Base-by-base conservation (phyloP, 2,113 vertebrate genomes). In the Syrmaticus mikado region DNA sequence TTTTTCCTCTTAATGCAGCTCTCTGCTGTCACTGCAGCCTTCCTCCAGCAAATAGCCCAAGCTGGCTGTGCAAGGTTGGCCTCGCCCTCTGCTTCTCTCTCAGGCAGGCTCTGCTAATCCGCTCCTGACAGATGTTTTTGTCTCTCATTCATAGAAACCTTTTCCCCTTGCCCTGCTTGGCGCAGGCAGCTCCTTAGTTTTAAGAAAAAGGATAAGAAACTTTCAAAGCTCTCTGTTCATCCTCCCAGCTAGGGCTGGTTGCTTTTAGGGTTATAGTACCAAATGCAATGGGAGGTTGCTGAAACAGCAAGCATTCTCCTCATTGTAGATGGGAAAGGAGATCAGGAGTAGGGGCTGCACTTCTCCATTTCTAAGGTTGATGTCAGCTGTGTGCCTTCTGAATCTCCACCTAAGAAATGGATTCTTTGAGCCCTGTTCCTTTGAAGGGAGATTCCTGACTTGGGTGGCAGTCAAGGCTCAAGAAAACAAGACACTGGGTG, bases 21-120 rank as follows among this genome's bases (percentile, higher is more conserved):
- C 45, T 91, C 67, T 62, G 3, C 20, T 36, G 52, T 28, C 50
- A 75, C 85, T 78, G 38, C 27, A 52, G 5, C 46, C 82, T 81
- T 92, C 61, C 57, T 75, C 6, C 1, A 78, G 76, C 71, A 88
- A 91, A 91, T 88, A 77, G 76, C 85, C 61, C 46, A 81, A 70
- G 83, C 85, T 88, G 68, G 80, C 88, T 96, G 80, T 86, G 55
- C 92, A 93, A 92, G 92, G 88, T 83, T 21, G 4, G 6, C 79
- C 88, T 96, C 41, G 0, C 92, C 85, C 82, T 91, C 92, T 87
- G n/a, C 36, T 61, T 96, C 83, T 55, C 93, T 96, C 0, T 0
- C 28, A 81, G 95, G 46, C 93, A 94, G 76, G 85, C 76, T 74
- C 61, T 4, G 24, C 85, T 96, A 94, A 94, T 95, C 88, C 80